A percentile compares a stretch with the other conserved stretches of the same genome.
Evolutionary conservation across 2,797 vertebrate genomes (phyloP).

Genomic region (Diplodus sargus): DNA sequence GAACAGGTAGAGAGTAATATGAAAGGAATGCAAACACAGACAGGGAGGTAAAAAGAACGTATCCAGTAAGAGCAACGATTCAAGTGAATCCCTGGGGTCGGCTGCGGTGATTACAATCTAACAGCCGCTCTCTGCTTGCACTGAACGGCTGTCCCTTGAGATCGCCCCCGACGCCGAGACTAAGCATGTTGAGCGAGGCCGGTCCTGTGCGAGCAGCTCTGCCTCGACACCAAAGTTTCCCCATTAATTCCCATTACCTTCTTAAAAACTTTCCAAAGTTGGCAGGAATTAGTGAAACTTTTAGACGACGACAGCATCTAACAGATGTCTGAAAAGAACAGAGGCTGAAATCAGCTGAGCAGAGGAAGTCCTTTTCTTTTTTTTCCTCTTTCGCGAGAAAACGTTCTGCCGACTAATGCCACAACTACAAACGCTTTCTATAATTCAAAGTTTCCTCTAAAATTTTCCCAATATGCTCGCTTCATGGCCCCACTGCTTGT

Average conservation of each 20-base stretch:
- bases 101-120: slow-evolving; percentile 54
- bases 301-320: slow-evolving; percentile 8
- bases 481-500: not conserved
- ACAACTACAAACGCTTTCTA: slow-evolving; percentile 14
- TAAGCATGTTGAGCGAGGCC: slow-evolving; percentile 24
- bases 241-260: slow-evolving; percentile 43
- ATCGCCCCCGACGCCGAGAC: slow-evolving; percentile 34
- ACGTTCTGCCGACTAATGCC: slow-evolving; percentile 15
- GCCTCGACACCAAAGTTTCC: slow-evolving; percentile 34
- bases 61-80: slow-evolving; percentile 43
- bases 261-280: slow-evolving; percentile 47
- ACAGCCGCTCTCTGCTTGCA: slow-evolving; percentile 43
- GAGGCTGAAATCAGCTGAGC: slow-evolving; percentile 16
- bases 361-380: not conserved
- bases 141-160: slow-evolving; percentile 51
- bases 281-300: slow-evolving; percentile 31
- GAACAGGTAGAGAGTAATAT: slow-evolving; percentile 13
- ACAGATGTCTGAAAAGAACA: slow-evolving; percentile 17
- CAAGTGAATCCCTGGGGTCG: slow-evolving; percentile 37
- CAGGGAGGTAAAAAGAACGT: slow-evolving; percentile 24
- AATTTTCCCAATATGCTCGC: slow-evolving; percentile 20
- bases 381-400: not conserved
- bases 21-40: slow-evolving; percentile 36
- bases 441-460: slow-evolving; percentile 36
- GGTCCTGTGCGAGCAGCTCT: slow-evolving; percentile 22